Evolutionary conservation across 2,113 vertebrate genomes (phyloP).

Genomic region (Antigone vipio): DNA sequence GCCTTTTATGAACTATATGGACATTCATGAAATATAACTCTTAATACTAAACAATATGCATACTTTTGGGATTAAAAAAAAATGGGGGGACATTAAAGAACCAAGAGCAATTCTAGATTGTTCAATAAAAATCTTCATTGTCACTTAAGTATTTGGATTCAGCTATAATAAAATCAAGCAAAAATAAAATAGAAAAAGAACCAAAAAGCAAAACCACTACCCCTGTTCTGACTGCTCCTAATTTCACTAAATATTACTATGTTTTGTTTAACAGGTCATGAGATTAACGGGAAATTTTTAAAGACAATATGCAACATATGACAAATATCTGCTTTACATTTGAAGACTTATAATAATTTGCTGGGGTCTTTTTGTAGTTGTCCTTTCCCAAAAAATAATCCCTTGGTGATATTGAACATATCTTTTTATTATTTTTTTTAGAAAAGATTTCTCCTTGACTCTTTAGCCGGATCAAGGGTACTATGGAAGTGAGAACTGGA

Average conservation of each 20-base stretch:
- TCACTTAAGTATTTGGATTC: not conserved
- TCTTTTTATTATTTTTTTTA: not conserved
- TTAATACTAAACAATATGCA: not conserved
- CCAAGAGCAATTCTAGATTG: not conserved
- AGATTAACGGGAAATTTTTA: not conserved
- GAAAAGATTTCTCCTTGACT: not conserved
- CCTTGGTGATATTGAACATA: not conserved
- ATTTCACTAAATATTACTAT: not conserved
- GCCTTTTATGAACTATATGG: not conserved
- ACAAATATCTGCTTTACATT: not conserved
- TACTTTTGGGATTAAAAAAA: not conserved
- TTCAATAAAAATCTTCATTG: not conserved
- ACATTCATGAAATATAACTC: not conserved
- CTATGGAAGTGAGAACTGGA: not conserved
- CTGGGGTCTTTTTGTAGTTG: not conserved
- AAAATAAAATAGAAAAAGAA: not conserved
- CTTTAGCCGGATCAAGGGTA: not conserved
- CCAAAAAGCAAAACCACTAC: not conserved
- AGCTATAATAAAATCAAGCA: not conserved
- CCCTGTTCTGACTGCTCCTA: not conserved
- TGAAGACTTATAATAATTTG: not conserved
- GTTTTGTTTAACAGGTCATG: not conserved
- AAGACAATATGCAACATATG: not conserved
- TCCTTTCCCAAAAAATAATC: not conserved
- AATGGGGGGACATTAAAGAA: not conserved